phyloP scores from a whole-genome alignment of 2,888 invertebrate genomes.

The Alviniconcha strummeri region DNA sequence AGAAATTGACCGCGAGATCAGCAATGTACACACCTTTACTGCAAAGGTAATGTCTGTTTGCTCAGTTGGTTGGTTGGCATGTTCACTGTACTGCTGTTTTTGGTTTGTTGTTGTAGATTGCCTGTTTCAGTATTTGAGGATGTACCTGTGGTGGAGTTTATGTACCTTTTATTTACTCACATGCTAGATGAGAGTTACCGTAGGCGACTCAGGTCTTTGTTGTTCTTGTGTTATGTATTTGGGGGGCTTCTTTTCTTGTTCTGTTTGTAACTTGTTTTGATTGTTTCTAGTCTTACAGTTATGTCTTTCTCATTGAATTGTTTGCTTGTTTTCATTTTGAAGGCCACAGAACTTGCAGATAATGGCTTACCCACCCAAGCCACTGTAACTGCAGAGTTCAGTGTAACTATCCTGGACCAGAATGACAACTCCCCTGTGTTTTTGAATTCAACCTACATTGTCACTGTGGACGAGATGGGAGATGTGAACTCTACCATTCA shows the following conservation, averaged over 20 bases:
- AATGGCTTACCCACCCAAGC: constrained; percentile 42
- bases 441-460: constrained; percentile 42
- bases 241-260: too few relatives aligned
- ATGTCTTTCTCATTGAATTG: too few relatives aligned
- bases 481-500: constrained; percentile 8
- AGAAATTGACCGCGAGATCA: constrained; percentile 35
- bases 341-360: constrained; percentile 62
- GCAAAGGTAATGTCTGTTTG: constrained; percentile 29
- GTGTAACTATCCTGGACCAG: constrained; percentile 68
- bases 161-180: too few relatives aligned
- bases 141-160: too few relatives aligned
- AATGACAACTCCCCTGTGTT: constrained; percentile 84
- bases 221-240: too few relatives aligned
- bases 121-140: too few relatives aligned
- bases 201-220: too few relatives aligned
- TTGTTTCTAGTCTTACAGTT: too few relatives aligned
- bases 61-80: not conserved
- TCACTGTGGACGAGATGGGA: constrained; percentile 45
- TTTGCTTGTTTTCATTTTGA: not conserved
- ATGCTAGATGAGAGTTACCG: too few relatives aligned
- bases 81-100: too few relatives aligned
- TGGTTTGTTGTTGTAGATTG: too few relatives aligned
- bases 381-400: constrained; percentile 57
- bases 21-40: constrained; percentile 23
- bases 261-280: too few relatives aligned